phyloP scores from a whole-genome alignment of 1,140 invertebrate genomes.

The Bombus difficillimus region DNA sequence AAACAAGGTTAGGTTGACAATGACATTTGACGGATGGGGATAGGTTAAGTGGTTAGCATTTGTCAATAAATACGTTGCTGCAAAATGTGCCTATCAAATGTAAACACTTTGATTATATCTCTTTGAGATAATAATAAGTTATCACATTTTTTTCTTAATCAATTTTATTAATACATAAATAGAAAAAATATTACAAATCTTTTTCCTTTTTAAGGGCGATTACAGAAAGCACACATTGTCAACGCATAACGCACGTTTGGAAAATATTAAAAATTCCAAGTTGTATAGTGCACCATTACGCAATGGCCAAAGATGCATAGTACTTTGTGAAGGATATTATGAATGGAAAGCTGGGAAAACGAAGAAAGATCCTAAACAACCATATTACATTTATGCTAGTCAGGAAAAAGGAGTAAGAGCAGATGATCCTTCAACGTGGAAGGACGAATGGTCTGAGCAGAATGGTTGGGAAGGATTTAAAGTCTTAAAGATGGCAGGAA shows the following conservation, averaged over 20 bases:
- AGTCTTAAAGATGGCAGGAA: constrained; percentile 89
- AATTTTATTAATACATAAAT: too few relatives aligned
- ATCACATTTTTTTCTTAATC: neutral
- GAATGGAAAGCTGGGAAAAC: constrained; percentile 91
- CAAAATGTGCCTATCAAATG: neutral
- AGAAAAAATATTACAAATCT: neutral
- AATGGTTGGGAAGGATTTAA: constrained; percentile 86
- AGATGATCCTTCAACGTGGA: constrained; percentile 84
- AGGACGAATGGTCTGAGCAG: constrained; percentile 81
- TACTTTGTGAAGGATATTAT: constrained; percentile 92
- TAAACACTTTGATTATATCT: neutral
- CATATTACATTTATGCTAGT: constrained; percentile 89
- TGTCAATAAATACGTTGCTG: neutral
- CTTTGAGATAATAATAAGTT: neutral
- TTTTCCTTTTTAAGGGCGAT: constrained; percentile 82
- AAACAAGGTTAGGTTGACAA: constrained; percentile 35
- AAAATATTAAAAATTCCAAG: constrained; percentile 87
- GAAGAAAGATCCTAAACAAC: constrained; percentile 85
- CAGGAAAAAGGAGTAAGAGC: constrained; percentile 83
- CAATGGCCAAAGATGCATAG: constrained; percentile 89
- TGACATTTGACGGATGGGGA: neutral
- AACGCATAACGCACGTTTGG: constrained; percentile 92
- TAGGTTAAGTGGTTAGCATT: constrained; percentile 1
- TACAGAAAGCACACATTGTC: constrained; percentile 87
- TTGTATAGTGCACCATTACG: constrained; percentile 86